Evolutionary conservation across 2,113 vertebrate species (phyloP), one percentile per base, ranked within the genome.

Genomic region (Antigone vipio): DNA sequence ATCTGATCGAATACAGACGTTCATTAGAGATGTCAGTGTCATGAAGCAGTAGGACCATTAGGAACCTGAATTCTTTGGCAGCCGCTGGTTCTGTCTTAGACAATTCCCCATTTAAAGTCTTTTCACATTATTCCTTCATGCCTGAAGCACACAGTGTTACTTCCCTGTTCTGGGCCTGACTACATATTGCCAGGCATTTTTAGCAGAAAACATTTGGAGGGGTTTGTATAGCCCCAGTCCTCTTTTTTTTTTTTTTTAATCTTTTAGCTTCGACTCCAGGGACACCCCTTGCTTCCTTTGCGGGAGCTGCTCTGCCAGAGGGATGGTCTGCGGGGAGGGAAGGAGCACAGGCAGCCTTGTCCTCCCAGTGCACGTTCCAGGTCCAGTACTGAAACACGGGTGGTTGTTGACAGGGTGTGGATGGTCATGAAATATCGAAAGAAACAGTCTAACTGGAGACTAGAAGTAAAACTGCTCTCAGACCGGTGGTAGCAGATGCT

Each of bases 111-210:
- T n/a, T 79, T 52, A 69, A 88, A 66, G 45, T 73, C 49, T 82
- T 93, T 81, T 60, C 53, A 53, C 66, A 17, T 89, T 81, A 85
- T 66, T 67, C 64, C 83, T 94, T 86, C 76, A 52, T 71, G 44
- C 69, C 66, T 68, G 62, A 84, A 89, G 60, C 64, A 47, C 30
- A 53, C 32, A 50, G 38, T 75, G 68, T 88, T 91, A 50, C 60
- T 93, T 91, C 66, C 58, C 17, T 32, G 9, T 93, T 93, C 83
- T 67, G 88, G 63, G 56, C 44, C 73, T 92, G 52, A 63, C 49
- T 78, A 34, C 45, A 15, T 64, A 58, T 67, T 84, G 64, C 58
- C 76, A 96, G 76, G 84, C 83, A 84, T 92, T 91, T 94, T 96
- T 89, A 86, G 49, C 75, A 60, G 67, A 81, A 91, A 92, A 64